Conservation (phyloP, 2,113 vertebrate genomes). For the Cyanoliseus patagonus region DNA sequence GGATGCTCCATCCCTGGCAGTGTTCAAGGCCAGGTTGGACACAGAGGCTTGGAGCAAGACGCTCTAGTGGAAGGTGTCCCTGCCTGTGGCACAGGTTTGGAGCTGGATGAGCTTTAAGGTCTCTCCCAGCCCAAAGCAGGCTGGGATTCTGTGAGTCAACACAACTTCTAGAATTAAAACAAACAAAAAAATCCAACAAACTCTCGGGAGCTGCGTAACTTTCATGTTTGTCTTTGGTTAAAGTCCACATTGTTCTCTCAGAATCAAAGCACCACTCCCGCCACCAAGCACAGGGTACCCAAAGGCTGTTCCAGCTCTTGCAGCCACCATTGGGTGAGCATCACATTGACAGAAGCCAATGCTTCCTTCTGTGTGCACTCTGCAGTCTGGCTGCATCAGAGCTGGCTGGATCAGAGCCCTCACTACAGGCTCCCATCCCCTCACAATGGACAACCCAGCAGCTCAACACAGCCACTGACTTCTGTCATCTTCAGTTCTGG, state of each 20-base stretch:
- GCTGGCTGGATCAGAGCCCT: not conserved
- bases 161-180: not conserved
- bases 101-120: not conserved
- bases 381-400: not conserved
- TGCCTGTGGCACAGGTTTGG: not conserved
- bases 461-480: accelerated
- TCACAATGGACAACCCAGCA: accelerated
- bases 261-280: not conserved
- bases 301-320: not conserved
- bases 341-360: not conserved
- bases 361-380: not conserved
- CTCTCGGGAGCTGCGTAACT: not conserved
- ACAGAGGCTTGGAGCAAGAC: not conserved
- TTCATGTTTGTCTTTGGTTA: too few relatives aligned
- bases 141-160: not conserved
- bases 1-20: not conserved
- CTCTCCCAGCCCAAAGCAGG: not conserved
- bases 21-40: not conserved
- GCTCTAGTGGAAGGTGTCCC: not conserved
- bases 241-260: not conserved
- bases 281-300: not conserved
- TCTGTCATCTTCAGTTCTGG: not conserved
- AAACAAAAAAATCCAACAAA: accelerated
- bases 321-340: accelerated
- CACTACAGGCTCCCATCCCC: not conserved